Percentiles rank a stretch among this genome's conserved stretches.
phyloP scores from a whole-genome alignment of 1,140 invertebrate species.

The Brachionus plicatilis region DNA sequence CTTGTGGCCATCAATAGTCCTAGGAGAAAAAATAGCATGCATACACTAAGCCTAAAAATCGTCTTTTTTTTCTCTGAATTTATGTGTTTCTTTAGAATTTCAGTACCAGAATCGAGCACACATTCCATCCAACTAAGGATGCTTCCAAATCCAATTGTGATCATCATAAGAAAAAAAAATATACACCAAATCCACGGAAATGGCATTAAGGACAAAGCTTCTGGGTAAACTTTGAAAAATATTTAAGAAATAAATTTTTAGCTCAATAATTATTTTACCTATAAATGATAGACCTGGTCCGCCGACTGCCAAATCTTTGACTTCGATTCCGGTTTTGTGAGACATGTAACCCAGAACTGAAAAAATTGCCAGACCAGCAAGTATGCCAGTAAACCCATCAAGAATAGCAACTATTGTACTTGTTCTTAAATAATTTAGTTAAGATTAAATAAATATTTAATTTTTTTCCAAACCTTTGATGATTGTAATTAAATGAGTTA shows the following conservation, averaged over 20 bases:
- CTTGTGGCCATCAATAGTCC: slow-evolving; percentile 25
- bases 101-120: slow-evolving; percentile 14
- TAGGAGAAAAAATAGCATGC: slow-evolving; percentile 23
- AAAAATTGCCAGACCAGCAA: slow-evolving; percentile 51
- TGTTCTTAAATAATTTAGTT: background rate
- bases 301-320: slow-evolving; percentile 48
- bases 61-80: slow-evolving; percentile 7
- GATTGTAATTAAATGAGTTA: slow-evolving; percentile 36
- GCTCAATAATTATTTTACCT: background rate
- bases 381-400: slow-evolving; percentile 59
- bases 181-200: slow-evolving; percentile 90
- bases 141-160: slow-evolving; percentile 70
- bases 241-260: background rate
- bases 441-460: slow-evolving; percentile 59
- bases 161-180: slow-evolving; percentile 94
- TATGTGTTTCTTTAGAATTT: slow-evolving; percentile 17
- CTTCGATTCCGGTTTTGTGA: slow-evolving; percentile 44
- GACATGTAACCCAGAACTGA: slow-evolving; percentile 60
- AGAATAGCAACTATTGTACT: slow-evolving; percentile 16
- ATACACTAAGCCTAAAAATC: slow-evolving; percentile 12
- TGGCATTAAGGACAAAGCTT: slow-evolving; percentile 82
- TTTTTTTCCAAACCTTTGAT: slow-evolving; percentile 67
- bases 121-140: slow-evolving; percentile 28
- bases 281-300: slow-evolving; percentile 40
- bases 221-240: slow-evolving; percentile 69